These are phyloP conservation scores for Penaeus indicus DNA, from an alignment of 1,140 invertebrate genomes.

Conservation along the genomic window DNA sequence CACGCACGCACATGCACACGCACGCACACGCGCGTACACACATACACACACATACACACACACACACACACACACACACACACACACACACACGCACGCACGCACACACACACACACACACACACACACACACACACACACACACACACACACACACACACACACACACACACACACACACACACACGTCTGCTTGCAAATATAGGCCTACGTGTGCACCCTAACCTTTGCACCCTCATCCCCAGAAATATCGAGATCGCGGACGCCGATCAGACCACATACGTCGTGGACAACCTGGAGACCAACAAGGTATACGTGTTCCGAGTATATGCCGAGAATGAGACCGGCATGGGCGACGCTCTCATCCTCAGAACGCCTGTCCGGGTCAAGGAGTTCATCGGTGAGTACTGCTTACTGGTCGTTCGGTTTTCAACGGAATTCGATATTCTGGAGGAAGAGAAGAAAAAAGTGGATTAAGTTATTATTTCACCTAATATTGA, in stretches of 20 bases:
- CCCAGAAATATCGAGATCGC: conserved; percentile 60
- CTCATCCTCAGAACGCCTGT: conserved; percentile 68
- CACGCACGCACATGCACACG: neutral
- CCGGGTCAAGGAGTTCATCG: conserved; percentile 64
- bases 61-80: neutral
- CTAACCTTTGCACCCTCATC: neutral
- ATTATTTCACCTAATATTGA: too few relatives aligned
- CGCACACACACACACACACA: too few relatives aligned
- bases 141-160: too few relatives aligned
- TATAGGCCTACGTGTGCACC: too few relatives aligned
- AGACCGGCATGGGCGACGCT: conserved; percentile 69
- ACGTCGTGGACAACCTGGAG: conserved; percentile 71
- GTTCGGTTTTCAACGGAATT: neutral
- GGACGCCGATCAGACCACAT: conserved; percentile 50
- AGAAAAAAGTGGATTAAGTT: too few relatives aligned
- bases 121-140: too few relatives aligned
- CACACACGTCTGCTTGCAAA: too few relatives aligned
- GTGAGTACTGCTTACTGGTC: conserved; percentile 64
- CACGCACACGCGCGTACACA: neutral
- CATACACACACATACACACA: neutral
- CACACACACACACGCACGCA: neutral
- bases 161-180: too few relatives aligned
- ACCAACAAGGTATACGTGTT: conserved; percentile 75
- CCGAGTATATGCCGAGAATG: conserved; percentile 76
- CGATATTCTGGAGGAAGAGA: too few relatives aligned